Base-by-base conservation (phyloP, 2,113 vertebrate species). In the Sebastes fasciatus region DNA sequence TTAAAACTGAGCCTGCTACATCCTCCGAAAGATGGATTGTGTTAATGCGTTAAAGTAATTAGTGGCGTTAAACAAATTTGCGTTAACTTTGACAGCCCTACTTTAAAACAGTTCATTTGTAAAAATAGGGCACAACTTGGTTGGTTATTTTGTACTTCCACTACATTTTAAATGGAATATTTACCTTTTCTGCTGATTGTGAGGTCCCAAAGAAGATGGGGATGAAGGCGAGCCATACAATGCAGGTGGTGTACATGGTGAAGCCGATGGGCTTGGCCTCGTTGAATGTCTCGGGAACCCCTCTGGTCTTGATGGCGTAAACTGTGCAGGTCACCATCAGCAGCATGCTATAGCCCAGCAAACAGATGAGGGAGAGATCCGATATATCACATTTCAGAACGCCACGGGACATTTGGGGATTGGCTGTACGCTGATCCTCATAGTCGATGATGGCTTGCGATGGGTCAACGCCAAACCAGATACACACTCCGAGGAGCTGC, bases 231-330 rank as follows among this genome's bases (percentile, higher is more conserved):
- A 99, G 96, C 98, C 98, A 99, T 69, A 99, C 96, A 42, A 99
- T 99, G 93, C 98, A 99, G 85, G 98, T 99, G 77, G 98, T 99
- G 93, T 99, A 99, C 98, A 99, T 99, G 94, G 98, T 99, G 94
- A 99, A 98, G 91, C 98, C 98, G 1, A 99, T 99, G 89, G 98
- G 98, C 94, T 99, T 99, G 94, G 98, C 98, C 95, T 99, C 98
- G 0, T 99, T 99, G 95, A 99, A 99, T 74, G 97, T 99, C 96
- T 99, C 98, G 0, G 98, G 98, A 83, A 99, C 98, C 3, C 98
- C 96, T 0, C 98, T 96, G 4, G 98, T 98, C 95, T 99, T 99
- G 93, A 99, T 99, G 86, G 98, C 98, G 0, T 99, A 99, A 80
- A 99, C 97, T 19, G 98, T 99, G 93, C 98, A 99, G 42, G 98